Conservation (phyloP, 2,888 invertebrate genomes). For the Lithophane leautieri region DNA sequence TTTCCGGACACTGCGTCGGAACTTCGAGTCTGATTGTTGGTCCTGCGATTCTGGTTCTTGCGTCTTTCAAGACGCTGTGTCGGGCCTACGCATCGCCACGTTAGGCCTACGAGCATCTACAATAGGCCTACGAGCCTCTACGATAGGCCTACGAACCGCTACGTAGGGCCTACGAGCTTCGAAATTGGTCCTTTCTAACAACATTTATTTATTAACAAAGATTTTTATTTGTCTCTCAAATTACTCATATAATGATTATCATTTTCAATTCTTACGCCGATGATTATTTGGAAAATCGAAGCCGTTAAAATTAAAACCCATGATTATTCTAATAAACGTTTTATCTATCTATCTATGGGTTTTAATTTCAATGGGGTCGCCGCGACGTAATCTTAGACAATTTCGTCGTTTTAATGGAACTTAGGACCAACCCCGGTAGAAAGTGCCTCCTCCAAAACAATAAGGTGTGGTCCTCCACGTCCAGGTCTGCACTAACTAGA, state of each 20-base stretch:
- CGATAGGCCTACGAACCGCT: background rate
- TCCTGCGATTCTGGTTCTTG: too few species aligned
- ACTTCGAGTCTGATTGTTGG: conserved; percentile 2
- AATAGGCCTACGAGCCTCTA: background rate
- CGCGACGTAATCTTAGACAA: background rate
- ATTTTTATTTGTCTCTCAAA: background rate
- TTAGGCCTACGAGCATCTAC: background rate
- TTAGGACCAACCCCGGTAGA: background rate
- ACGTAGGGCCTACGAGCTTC: background rate
- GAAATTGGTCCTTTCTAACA: background rate
- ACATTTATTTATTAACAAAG: background rate
- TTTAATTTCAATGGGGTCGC: background rate
- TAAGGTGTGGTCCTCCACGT: conserved; percentile 5
- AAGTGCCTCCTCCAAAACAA: conserved; percentile 2
- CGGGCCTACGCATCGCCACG: background rate
- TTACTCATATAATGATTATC: background rate
- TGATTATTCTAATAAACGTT: background rate
- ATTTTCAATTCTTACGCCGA: background rate
- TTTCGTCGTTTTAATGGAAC: background rate
- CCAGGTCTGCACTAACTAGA: conserved; percentile 20
- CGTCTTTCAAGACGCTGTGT: background rate
- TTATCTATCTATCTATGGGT: too few species aligned
- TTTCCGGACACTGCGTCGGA: conserved; percentile 19
- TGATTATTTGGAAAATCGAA: background rate
- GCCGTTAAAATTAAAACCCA: background rate